A percentile compares a stretch with the other conserved stretches of the same genome.
Evolutionary conservation across 1,140 invertebrate genomes (phyloP).

Genomic region (Brachionus paranguensis): DNA sequence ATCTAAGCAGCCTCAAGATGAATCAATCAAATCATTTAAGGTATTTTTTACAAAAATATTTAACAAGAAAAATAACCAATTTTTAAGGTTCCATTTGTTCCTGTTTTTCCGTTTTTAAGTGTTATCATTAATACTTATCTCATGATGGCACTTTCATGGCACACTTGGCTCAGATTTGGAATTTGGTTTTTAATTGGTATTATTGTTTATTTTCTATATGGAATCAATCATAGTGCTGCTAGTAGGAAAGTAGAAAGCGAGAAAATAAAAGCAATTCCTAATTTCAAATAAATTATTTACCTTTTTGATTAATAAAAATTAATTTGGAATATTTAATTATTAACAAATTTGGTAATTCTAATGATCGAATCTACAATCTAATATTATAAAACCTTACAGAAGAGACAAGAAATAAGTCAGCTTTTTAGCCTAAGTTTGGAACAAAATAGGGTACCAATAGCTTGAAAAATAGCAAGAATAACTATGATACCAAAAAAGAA

Average conservation of each 20-base stretch:
- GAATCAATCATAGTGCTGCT: not conserved
- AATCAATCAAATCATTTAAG: conserved; percentile 42
- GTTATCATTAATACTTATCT: conserved; percentile 78
- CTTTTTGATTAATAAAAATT: not conserved
- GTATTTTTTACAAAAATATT: not conserved
- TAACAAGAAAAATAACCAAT: no score
- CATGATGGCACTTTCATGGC: conserved; percentile 73
- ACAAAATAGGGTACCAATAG: no score
- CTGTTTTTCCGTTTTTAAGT: conserved; percentile 72
- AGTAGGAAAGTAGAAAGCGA: not conserved
- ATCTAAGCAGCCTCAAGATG: conserved; percentile 41
- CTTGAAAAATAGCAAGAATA: no score
- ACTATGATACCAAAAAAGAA: no score
- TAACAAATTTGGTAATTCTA: no score
- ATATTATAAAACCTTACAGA: no score
- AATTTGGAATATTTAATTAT: no score
- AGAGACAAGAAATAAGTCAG: no score
- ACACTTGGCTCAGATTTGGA: conserved; percentile 76
- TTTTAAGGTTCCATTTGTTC: conserved; percentile 73
- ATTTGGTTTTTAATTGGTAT: conserved; percentile 66
- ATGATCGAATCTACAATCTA: no score
- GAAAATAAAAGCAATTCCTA: not conserved
- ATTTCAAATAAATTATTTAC: not conserved
- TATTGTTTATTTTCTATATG: conserved; percentile 30
- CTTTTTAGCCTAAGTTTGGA: no score